Base-by-base conservation (phyloP, 64 coral and sea anemone species). In the Pocillopora verrucosa region DNA sequence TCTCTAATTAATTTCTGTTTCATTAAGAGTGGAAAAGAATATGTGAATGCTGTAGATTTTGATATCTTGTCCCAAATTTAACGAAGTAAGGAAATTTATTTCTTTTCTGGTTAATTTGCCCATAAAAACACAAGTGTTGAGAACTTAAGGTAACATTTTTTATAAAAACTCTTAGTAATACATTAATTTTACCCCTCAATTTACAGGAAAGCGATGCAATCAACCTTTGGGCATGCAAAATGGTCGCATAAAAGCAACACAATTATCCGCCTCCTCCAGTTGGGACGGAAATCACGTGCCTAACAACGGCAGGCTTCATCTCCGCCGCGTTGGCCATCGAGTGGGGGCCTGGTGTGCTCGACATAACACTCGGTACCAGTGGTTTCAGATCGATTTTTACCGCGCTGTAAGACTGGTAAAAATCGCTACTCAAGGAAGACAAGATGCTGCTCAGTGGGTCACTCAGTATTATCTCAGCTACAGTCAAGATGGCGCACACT, bases 191-290 rank as follows among this genome's bases (percentile, higher is more conserved):
- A 10, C 34, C 1, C 70, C 13, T 34, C 24, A 60, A 75, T 80
- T 70, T 51, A 51, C 77, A 96, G 95, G 82, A 37, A 92, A 89
- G 83, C 77, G 93, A 19, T 96, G 95, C 60, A 96, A 96, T 56
- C 88, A 69, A 19, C 88, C 88, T 10, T 78, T 96, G 11, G 95
- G 95, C 60, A 96, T 96, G 95, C 91, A 93, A 41, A 96, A 84
- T 65, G 87, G 92, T 14, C 88, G 83, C 25, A 72, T 96, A 11
- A 87, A 77, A 51, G 38, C 59, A 25, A 24, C 37, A 5, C 83
- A 79, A 14, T 19, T 92, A 13, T 59, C 80, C 19, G 92, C 92
- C 0, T 88, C 79, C 24, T 89, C 86, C 0, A 59, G 59, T 5
- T 76, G 37, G 60, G 72, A 89, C 79, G 60, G 22, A 64, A 76